phyloP scores from a whole-genome alignment of 2,113 vertebrate species.

The Vireo altiloquus region DNA sequence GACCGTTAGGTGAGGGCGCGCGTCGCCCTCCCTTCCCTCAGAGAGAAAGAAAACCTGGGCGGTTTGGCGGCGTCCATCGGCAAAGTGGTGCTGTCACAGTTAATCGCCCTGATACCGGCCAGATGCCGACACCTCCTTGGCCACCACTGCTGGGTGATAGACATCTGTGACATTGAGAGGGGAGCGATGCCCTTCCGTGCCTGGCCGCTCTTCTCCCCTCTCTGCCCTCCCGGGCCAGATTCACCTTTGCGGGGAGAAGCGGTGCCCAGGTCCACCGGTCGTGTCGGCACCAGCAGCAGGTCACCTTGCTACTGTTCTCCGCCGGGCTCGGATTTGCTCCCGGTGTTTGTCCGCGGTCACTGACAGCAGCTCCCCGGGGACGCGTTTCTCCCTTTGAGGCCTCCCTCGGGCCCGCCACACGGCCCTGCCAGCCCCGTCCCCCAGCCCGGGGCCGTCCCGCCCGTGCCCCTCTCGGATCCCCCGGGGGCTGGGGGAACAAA shows the following conservation, averaged over 20 bases:
- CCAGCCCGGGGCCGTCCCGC: background rate
- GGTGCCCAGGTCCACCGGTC: background rate
- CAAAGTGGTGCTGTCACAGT: background rate
- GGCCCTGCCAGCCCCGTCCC: background rate
- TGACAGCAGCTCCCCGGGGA: background rate
- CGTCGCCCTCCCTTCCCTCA: background rate
- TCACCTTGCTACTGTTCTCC: slow-evolving; percentile 37
- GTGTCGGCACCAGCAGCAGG: slow-evolving; percentile 47
- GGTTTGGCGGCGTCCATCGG: background rate
- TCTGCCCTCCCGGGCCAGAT: background rate
- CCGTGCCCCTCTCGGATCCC: background rate
- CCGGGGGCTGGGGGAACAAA: background rate
- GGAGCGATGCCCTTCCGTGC: background rate
- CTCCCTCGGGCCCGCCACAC: background rate
- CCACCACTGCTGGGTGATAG: background rate
- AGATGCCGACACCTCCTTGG: background rate
- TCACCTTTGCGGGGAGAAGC: background rate
- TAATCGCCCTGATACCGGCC: background rate
- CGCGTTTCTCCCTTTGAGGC: background rate
- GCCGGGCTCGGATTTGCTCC: background rate
- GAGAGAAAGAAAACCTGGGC: background rate
- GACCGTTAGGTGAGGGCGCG: accelerated
- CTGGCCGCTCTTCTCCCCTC: background rate
- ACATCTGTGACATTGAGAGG: background rate
- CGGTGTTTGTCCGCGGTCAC: background rate